phyloP scores from a whole-genome alignment of 1,140 invertebrate species.

The Oncopodura yosiiana region DNA sequence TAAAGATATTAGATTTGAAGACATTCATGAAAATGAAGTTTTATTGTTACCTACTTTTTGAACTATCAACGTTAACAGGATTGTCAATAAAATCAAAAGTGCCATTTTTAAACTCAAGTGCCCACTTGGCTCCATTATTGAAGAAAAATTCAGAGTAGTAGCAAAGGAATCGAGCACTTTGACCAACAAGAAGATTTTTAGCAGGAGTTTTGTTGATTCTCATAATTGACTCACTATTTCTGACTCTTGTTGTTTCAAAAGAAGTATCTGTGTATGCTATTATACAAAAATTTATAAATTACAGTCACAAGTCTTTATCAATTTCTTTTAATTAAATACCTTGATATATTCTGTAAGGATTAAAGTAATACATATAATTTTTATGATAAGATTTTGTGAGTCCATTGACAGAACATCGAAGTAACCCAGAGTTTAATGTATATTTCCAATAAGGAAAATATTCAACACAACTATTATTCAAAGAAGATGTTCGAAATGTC shows the following conservation, averaged over 20 bases:
- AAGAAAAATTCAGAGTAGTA: constrained; percentile 22
- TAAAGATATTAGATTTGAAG: no score
- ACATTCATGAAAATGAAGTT: not conserved
- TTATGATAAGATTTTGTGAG: constrained; percentile 1
- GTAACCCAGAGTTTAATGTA: constrained; percentile 12
- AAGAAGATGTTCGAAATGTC: not conserved
- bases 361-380: constrained; percentile 22
- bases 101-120: constrained; percentile 18
- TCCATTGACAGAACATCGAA: constrained; percentile 20
- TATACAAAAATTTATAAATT: not conserved
- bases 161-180: constrained; percentile 16
- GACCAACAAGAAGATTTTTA: constrained; percentile 15
- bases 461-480: constrained; percentile 12
- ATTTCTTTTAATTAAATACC: not conserved
- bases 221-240: constrained; percentile 21
- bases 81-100: not conserved
- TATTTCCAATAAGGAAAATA: constrained; percentile 20
- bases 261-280: constrained; percentile 18
- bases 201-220: constrained; percentile 22
- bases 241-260: constrained; percentile 18
- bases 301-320: not conserved
- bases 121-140: constrained; percentile 19
- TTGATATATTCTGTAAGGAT: constrained; percentile 23
- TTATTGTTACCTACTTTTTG: not conserved
- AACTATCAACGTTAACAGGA: not conserved